These are phyloP conservation scores for Heliconius congener DNA, from an alignment of 1,140 invertebrate species.

Conservation along the genomic window DNA sequence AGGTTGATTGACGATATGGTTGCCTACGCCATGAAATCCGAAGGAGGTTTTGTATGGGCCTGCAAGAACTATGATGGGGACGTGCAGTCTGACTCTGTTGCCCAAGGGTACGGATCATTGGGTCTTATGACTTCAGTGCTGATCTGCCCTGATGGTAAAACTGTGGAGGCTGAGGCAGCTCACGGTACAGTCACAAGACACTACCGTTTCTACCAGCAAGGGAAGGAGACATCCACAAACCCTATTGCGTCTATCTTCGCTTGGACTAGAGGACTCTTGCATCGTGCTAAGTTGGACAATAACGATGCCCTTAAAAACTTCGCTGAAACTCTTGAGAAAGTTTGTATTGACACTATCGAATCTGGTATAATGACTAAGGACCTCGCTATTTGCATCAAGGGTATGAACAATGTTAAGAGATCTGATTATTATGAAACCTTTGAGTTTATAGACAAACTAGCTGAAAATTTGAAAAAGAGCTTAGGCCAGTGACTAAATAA, in stretches of 20 bases:
- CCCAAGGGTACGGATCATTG: constrained; percentile 96
- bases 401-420: constrained; percentile 90
- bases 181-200: constrained; percentile 99
- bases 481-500: constrained; percentile 66
- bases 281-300: constrained; percentile 95
- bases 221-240: constrained; percentile 98
- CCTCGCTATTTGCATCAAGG: constrained; percentile 98
- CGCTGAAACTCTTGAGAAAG: constrained; percentile 91
- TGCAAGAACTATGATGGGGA: constrained; percentile 99
- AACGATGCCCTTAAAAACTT: constrained; percentile 90
- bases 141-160: constrained; percentile 97
- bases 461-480: constrained; percentile 92
- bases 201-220: constrained; percentile 95
- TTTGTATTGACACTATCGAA: constrained; percentile 97
- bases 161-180: constrained; percentile 98
- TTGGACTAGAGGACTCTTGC: constrained; percentile 95
- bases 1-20: constrained; percentile 99
- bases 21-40: constrained; percentile 98
- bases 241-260: constrained; percentile 99
- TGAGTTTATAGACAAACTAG: constrained; percentile 97
- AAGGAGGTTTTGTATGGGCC: constrained; percentile 99
- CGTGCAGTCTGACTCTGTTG: constrained; percentile 98
- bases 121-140: constrained; percentile 98
- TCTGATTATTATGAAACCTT: constrained; percentile 98
- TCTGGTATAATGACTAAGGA: constrained; percentile 99